A percentile compares a stretch with the other conserved stretches of the same genome.
phyloP scores from a whole-genome alignment of 1,140 invertebrate species.

The Octopus sinensis region DNA sequence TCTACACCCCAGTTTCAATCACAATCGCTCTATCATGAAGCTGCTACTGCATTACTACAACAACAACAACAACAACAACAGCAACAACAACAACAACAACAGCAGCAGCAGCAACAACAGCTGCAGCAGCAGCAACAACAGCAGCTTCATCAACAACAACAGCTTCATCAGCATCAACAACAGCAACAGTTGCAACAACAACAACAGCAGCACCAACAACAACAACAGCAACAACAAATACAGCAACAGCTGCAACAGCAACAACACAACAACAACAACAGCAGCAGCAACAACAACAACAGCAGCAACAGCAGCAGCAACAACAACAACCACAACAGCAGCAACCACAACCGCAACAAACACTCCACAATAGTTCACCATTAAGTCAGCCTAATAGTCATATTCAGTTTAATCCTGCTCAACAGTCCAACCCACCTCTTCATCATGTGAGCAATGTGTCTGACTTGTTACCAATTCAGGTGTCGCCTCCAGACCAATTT shows the following conservation, averaged over 20 bases:
- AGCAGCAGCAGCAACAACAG: not conserved
- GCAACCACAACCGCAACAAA: not conserved
- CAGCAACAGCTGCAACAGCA: not conserved
- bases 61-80: not conserved
- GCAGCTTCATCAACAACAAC: not conserved
- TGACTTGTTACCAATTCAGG: too few species aligned
- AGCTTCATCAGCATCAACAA: not conserved
- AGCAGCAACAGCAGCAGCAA: not conserved
- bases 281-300: not conserved
- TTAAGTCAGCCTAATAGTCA: not conserved
- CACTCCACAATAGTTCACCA: not conserved
- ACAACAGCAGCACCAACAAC: not conserved
- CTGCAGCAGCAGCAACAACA: not conserved
- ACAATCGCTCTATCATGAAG: not conserved
- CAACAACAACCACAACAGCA: not conserved
- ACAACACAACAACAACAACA: not conserved
- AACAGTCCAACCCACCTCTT: not conserved
- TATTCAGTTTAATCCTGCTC: not conserved
- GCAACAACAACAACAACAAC: not conserved
- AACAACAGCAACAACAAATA: not conserved
- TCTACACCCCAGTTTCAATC: constrained; percentile 5
- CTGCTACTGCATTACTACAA: not conserved
- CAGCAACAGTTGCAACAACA: not conserved
- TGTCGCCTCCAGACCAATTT: not conserved
- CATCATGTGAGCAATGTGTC: not conserved